Evolutionary conservation across 2,888 invertebrate genomes (phyloP).

Genomic region (Zhuqinia jingwanae): DNA sequence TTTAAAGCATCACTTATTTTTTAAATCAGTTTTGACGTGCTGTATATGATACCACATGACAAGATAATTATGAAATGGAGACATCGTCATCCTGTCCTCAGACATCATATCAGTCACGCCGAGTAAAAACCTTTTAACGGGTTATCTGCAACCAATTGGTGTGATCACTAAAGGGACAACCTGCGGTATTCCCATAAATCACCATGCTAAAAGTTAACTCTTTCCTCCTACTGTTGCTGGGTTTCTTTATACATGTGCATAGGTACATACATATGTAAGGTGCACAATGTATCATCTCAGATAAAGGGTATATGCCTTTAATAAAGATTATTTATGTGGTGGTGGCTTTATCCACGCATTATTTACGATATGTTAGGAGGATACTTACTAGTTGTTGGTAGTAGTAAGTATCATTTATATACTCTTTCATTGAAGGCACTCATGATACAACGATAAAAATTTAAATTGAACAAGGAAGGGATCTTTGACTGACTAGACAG

Average conservation of each 20-base stretch:
- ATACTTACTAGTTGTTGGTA: not conserved
- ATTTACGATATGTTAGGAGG: conserved; percentile 6
- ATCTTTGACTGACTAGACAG: not conserved
- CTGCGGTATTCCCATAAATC: conserved; percentile 46
- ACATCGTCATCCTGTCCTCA: not conserved
- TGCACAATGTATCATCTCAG: too few relatives aligned
- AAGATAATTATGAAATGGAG: too few relatives aligned
- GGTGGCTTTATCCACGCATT: not conserved
- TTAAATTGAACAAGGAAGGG: conserved; percentile 51
- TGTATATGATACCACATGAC: too few relatives aligned
- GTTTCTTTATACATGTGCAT: not conserved
- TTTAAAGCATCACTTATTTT: too few relatives aligned
- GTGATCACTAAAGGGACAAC: conserved; percentile 51
- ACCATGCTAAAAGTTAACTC: conserved; percentile 15
- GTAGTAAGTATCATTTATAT: not conserved
- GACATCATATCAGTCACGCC: conserved; percentile 7
- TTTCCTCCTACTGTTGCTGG: conserved; percentile 35
- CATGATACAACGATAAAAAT: conserved; percentile 27
- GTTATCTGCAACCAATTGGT: conserved; percentile 44
- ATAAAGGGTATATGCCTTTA: not conserved
- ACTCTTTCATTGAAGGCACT: not conserved
- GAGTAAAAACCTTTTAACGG: not conserved
- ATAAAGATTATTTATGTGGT: conserved; percentile 5
- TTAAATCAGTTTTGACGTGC: too few relatives aligned
- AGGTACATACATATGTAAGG: too few relatives aligned